Evolutionary conservation across 1,140 invertebrate genomes (phyloP), one percentile per base, ranked within the genome.

Genomic region (Metopolophium dirhodum): DNA sequence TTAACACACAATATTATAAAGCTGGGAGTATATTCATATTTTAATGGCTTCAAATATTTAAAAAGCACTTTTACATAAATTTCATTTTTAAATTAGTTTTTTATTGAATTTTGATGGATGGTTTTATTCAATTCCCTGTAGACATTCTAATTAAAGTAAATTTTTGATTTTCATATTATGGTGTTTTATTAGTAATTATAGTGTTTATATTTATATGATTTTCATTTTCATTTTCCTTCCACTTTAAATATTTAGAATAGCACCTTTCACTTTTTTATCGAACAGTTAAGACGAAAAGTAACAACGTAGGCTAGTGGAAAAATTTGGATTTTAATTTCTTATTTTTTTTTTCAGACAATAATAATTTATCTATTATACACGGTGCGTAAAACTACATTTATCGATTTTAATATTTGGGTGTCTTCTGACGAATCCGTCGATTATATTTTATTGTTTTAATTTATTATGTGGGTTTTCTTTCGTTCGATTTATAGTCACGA

Each of bases 31-130:
- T 45, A 86, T 14, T 85, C 9, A 86, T 47, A 86, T 14, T 47
- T 47, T 47, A 47, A 85, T 41, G 30, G 7, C 20, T 47, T 88
- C 6, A 49, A 88, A 49, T 88, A 88, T 51, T 51, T 23, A 54
- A 89, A 45, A 37, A 35, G n/a, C 7, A 37, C 41, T 54, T 54
- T 54, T 37, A 54, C 14, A 89, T 20, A 89, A 88, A 51, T 51
- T 30, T 45, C 11, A 49, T 87, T 88, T 88, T 51, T n/a, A 51
- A 89, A 37, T 89, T 89, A 89, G 30, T 35, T 88, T 45, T 51
- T 54, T 89, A 54, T 88, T 88, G 47, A 54, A 89, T 54, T 87
- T 51, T 89, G 49, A 89, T 87, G 30, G 14, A 87, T 49, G 45
- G 86, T 54, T 51, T 51, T 35, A n/a, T 87, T 87, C 9, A 47